These are phyloP conservation scores for Halictus ligatus DNA, from an alignment of 2,888 invertebrate genomes.

Conservation along the genomic window DNA sequence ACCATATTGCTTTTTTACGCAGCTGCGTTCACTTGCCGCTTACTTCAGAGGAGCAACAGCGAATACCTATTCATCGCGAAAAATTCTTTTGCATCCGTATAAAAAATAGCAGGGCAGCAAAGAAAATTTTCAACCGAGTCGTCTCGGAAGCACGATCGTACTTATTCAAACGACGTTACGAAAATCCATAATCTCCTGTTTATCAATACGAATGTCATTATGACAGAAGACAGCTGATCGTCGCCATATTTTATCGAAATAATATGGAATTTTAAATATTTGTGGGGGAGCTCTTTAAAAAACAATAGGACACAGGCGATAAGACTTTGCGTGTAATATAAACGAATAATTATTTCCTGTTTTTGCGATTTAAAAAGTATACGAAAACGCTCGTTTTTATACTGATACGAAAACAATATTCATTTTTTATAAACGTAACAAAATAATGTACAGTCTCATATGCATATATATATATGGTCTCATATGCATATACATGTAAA, in stretches of 20 bases:
- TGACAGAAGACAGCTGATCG: slow-evolving; percentile 76
- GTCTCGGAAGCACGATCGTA: background rate
- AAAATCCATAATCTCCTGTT: slow-evolving; percentile 37
- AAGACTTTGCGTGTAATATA: background rate
- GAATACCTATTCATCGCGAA: slow-evolving; percentile 35
- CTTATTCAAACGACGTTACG: background rate
- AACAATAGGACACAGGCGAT: slow-evolving; percentile 3
- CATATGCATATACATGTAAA: background rate
- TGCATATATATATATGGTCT: background rate
- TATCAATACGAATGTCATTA: slow-evolving; percentile 64
- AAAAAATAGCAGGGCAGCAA: background rate
- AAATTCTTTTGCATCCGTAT: background rate
- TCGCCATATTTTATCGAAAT: slow-evolving; percentile 66
- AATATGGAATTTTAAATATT: slow-evolving; percentile 62
- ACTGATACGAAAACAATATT: background rate
- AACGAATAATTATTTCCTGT: background rate
- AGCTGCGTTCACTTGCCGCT: slow-evolving; percentile 69
- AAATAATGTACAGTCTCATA: background rate
- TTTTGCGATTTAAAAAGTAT: background rate
- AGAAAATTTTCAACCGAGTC: slow-evolving; percentile 3
- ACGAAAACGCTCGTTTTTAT: background rate
- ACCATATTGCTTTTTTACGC: slow-evolving; percentile 80
- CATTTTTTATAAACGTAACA: background rate
- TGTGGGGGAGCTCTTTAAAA: slow-evolving; percentile 20
- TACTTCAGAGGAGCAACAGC: slow-evolving; percentile 67